Evolutionary conservation across 2,797 vertebrate genomes (phyloP).

Genomic region (Novumbra hubbsi): DNA sequence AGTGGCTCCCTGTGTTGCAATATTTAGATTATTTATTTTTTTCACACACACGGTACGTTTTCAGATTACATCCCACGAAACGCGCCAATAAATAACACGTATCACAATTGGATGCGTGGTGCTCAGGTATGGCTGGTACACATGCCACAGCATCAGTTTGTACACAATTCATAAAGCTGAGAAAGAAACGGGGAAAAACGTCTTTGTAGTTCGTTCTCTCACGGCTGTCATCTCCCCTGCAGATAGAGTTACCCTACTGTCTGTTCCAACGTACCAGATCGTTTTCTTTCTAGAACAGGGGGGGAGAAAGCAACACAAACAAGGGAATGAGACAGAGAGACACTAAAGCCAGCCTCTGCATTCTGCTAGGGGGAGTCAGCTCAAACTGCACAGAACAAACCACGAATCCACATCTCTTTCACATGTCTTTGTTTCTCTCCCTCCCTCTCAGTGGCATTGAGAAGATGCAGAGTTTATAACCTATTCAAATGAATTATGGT

Average conservation of each 20-base stretch:
- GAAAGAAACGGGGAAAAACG: not conserved
- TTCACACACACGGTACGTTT: too few relatives aligned
- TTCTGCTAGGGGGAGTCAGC: not conserved
- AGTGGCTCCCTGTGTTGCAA: too few relatives aligned
- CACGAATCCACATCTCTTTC: not conserved
- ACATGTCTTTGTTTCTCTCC: not conserved
- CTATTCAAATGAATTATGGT: slow-evolving; percentile 39
- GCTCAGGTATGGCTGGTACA: too few relatives aligned
- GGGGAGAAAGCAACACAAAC: not conserved
- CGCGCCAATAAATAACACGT: too few relatives aligned
- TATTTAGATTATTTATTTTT: too few relatives aligned
- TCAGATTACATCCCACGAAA: too few relatives aligned
- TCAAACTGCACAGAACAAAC: not conserved
- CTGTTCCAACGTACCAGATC: not conserved
- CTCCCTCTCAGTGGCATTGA: not conserved
- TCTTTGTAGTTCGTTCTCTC: not conserved
- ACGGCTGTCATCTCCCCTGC: slow-evolving; percentile 4
- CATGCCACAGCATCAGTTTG: too few relatives aligned
- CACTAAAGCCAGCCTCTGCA: not conserved
- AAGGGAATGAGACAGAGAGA: not conserved
- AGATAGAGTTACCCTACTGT: slow-evolving; percentile 1
- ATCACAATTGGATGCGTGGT: too few relatives aligned
- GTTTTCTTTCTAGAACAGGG: not conserved
- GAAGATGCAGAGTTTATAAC: slow-evolving; percentile 19
- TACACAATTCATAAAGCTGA: not conserved